These are phyloP conservation scores for Pomacea maculata DNA, from an alignment of 1,140 invertebrate species.

Conservation along the genomic window DNA sequence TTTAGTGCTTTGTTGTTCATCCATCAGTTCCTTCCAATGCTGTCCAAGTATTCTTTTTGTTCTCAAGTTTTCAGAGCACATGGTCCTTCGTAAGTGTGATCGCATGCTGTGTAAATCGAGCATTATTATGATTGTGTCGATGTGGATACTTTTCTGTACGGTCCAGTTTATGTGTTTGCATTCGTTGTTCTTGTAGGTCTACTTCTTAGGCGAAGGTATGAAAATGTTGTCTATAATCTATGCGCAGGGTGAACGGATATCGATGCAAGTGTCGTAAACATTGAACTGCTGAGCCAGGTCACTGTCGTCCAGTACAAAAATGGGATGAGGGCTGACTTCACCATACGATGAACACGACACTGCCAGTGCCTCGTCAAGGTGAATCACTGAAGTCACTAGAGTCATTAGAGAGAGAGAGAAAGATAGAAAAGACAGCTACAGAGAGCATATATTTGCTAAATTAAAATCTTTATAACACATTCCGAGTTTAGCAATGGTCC, in stretches of 20 bases:
- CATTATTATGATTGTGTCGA: not conserved
- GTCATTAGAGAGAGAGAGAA: not conserved
- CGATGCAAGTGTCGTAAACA: not conserved
- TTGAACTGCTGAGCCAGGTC: not conserved
- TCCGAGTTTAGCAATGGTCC: too few species aligned
- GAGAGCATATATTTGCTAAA: not conserved
- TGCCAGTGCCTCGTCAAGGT: constrained; percentile 16
- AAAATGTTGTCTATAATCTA: not conserved
- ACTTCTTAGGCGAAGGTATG: not conserved
- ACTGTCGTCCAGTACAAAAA: not conserved
- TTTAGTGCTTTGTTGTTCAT: not conserved
- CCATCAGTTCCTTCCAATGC: not conserved
- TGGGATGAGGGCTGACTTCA: not conserved
- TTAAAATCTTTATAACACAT: too few species aligned
- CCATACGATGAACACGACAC: constrained; percentile 7
- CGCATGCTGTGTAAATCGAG: not conserved
- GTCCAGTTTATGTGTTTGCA: not conserved
- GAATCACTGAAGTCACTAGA: not conserved
- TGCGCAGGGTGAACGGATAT: not conserved
- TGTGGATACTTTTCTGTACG: not conserved
- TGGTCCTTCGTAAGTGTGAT: not conserved
- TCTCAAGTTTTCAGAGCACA: not conserved
- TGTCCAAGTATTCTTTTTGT: not conserved
- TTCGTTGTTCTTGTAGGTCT: not conserved
- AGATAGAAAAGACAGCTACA: not conserved